Conservation (phyloP, 2,888 invertebrate genomes). For the Oeneis ivallda region DNA sequence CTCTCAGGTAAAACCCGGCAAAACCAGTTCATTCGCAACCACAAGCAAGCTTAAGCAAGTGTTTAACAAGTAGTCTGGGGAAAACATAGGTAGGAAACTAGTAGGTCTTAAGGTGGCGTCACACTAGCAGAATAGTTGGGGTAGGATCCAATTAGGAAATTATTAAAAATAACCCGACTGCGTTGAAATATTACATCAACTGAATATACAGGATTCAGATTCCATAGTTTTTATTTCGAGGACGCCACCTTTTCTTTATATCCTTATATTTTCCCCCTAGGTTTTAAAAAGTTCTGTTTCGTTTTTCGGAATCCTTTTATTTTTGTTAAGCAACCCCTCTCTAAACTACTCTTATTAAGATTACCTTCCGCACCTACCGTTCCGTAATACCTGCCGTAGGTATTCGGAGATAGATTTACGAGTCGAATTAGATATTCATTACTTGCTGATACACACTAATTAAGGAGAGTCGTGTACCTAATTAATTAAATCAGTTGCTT, state of each 20-base stretch:
- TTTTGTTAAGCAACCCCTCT: not conserved
- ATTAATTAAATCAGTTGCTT: not conserved
- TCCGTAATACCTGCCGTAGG: too few relatives aligned
- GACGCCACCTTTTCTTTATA: too few relatives aligned
- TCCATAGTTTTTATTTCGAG: too few relatives aligned
- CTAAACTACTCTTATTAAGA: not conserved
- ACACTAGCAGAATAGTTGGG: not conserved
- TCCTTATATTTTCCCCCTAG: too few relatives aligned
- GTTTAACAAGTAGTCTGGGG: slow-evolving; percentile 12
- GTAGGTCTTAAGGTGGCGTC: not conserved
- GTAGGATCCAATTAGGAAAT: not conserved
- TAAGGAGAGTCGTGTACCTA: not conserved
- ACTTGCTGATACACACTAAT: not conserved
- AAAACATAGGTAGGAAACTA: slow-evolving; percentile 17
- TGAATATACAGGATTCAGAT: too few relatives aligned
- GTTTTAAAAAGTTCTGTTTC: too few relatives aligned
- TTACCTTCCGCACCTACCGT: too few relatives aligned
- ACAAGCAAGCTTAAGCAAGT: slow-evolving; percentile 10
- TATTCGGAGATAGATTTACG: not conserved
- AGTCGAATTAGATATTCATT: not conserved
- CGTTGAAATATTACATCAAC: too few relatives aligned
- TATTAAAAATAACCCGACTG: not conserved
- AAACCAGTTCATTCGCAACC: slow-evolving; percentile 29
- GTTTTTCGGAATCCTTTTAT: too few relatives aligned
- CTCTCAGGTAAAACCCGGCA: slow-evolving; percentile 17